Evolutionary conservation across 2,113 vertebrate species (phyloP), one percentile per base, ranked within the genome.

Genomic region (Stictonetta naevosa): DNA sequence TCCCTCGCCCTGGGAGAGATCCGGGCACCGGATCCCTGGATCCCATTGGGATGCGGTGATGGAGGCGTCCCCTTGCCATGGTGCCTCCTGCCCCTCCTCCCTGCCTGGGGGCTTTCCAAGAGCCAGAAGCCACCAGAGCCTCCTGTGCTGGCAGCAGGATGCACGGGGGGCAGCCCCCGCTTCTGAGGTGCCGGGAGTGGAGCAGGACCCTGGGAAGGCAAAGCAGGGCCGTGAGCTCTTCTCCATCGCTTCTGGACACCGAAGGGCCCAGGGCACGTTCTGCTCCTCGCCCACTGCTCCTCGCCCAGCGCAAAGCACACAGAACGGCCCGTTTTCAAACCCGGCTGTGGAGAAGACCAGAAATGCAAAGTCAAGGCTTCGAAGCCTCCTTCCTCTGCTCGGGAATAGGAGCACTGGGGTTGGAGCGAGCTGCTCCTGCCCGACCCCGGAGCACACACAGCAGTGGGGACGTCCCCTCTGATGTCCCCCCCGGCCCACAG

Each of bases 21-120:
- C 38, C 90, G 91, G 93, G 75, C 92, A 92, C 81, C 62, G 79
- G 82, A 81, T 95, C 85, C 62, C 60, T 14, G 4, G 46, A 86
- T 76, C 44, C 76, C 93, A 92, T 29, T 82, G 82, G 90, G 69
- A 75, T 92, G 48, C 1, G 2, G 20, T 55, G 40, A 74, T 52
- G 56, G 59, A 9, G 1, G 11, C 5, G 66, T 87, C n/a, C 36
- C 73, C 38, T 34, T 4, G 5, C 13, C 1, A 1, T 2, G 4
- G 22, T 52, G 50, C 50, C 50, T 13, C 22, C 48, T 12, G 11
- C 50, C 25, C 22, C 6, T 50, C 44, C 11, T 63, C 36, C 62
- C 26, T 38, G 42, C 22, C 55, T 29, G 15, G 38, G 38, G 69
- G 26, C 16, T 28, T 56, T 55, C 22, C 44, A 23, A 64, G 19